A percentile compares a stretch with the other conserved stretches of the same genome.
These are phyloP conservation scores for Aphodius sticticus DNA, from an alignment of 2,888 invertebrate genomes.

Conservation along the genomic window DNA sequence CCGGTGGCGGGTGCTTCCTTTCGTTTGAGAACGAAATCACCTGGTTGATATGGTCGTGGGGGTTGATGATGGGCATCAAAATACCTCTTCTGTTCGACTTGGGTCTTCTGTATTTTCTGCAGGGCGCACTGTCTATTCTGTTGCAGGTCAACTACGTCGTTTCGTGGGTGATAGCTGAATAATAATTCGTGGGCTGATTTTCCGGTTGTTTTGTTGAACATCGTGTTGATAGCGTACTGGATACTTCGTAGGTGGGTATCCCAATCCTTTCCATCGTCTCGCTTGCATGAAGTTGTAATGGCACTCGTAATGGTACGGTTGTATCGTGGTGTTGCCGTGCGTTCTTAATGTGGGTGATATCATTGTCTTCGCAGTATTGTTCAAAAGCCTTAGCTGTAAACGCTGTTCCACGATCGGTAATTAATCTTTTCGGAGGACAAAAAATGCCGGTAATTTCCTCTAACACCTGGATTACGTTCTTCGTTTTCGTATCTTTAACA, in stretches of 20 bases:
- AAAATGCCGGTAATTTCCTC: conserved; percentile 33
- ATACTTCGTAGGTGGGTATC: conserved; percentile 18
- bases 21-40: conserved; percentile 36
- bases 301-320: conserved; percentile 30
- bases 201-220: conserved; percentile 6
- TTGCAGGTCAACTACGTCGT: conserved; percentile 4
- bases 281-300: conserved; percentile 14
- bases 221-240: conserved; percentile 23
- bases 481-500: conserved; percentile 28
- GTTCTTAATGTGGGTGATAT: conserved; percentile 35
- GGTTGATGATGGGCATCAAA: conserved; percentile 26
- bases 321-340: conserved; percentile 34
- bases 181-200: conserved; percentile 18
- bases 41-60: conserved; percentile 23
- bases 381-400: conserved; percentile 31
- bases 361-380: conserved; percentile 27
- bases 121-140: conserved; percentile 22
- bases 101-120: conserved; percentile 22
- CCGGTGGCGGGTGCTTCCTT: conserved; percentile 36
- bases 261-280: conserved; percentile 23
- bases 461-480: conserved; percentile 16
- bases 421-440: conserved; percentile 33
- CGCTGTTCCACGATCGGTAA: conserved; percentile 35
- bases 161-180: conserved; percentile 15
- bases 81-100: conserved; percentile 28